These are phyloP conservation scores for Oreochromis niloticus DNA, from an alignment of 2,113 vertebrate species.

Conservation along the genomic window DNA sequence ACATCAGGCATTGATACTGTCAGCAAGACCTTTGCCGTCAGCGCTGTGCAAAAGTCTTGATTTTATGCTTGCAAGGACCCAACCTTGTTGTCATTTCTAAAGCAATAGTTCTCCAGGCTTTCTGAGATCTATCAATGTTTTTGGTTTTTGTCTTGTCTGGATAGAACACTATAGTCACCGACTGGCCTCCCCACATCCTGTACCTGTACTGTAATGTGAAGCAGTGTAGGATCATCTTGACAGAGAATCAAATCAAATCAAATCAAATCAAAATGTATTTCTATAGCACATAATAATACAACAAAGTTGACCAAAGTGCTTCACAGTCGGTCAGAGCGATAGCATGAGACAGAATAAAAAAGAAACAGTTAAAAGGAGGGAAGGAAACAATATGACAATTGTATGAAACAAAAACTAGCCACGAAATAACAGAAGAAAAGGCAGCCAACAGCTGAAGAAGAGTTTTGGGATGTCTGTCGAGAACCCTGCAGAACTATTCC, in stretches of 20 bases:
- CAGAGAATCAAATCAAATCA: background rate
- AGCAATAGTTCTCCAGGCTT: background rate
- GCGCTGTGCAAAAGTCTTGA: background rate
- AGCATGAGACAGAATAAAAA: too few relatives aligned
- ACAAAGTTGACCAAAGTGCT: too few relatives aligned
- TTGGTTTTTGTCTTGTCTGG: rapidly evolving
- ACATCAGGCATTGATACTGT: background rate
- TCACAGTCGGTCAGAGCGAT: too few relatives aligned
- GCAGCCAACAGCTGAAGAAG: background rate
- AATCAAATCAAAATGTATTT: too few relatives aligned
- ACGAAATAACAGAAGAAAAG: background rate
- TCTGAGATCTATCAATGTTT: background rate
- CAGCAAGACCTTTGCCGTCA: background rate
- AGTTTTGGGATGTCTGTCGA: rapidly evolving
- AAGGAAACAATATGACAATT: too few relatives aligned
- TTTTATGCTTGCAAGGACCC: background rate
- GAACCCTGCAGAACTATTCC: rapidly evolving
- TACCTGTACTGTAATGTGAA: background rate
- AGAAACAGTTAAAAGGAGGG: too few relatives aligned
- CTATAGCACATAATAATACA: too few relatives aligned
- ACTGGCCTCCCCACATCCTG: background rate
- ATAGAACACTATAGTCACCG: background rate
- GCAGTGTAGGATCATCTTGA: background rate
- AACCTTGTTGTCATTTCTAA: rapidly evolving
- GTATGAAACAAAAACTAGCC: too few relatives aligned